Evolutionary conservation across 2,888 invertebrate genomes (phyloP), one percentile per base, ranked within the genome.

Genomic region (Trichacis sp.): DNA sequence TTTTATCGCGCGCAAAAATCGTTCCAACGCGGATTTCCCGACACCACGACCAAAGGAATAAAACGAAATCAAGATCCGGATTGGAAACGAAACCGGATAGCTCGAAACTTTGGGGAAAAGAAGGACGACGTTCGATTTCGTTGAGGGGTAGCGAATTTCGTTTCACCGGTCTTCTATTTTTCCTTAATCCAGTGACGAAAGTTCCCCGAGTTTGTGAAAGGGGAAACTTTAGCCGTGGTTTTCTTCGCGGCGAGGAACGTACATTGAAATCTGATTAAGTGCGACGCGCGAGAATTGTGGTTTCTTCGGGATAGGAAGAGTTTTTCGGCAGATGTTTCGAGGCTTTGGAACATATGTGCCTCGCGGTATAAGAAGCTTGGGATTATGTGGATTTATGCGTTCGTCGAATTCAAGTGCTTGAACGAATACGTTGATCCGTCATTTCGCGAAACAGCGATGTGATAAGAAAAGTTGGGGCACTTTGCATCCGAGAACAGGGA

Each of bases 401-500:
- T 33, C 11, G 33, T 42, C 3, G n/a, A 36, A 11, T 36, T 12
- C 14, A 42, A 42, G 17, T 42, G 42, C 42, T 6, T 42, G 15
- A 12, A 36, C 11, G 36, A 14, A 18, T 42, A 4, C 11, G 20
- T 45, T 20, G 19, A 45, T 45, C 18, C 14, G 42, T 17, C 42
- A 42, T 42, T 42, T 42, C 18, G 18, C 8, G 15, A 42, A 18
- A 42, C 42, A 45, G 45, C n/a, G 12, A 45, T 20, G 18, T 45
- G 45, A 18, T 45, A 20, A 45, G 45, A 45, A 45, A 45, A 45
- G 45, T 45, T 18, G 1, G 12, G 2, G 45, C 14, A 20, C 19
- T 45, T 45, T 40, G 40, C 33, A 42, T 42, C 18, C 42, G 20
- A 20, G 45, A 42, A 42, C 17, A 18, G 42, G 18, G 3, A 17